These are phyloP conservation scores for Tinamus major DNA, from an alignment of 2,797 vertebrate genomes.

Conservation along the genomic window DNA sequence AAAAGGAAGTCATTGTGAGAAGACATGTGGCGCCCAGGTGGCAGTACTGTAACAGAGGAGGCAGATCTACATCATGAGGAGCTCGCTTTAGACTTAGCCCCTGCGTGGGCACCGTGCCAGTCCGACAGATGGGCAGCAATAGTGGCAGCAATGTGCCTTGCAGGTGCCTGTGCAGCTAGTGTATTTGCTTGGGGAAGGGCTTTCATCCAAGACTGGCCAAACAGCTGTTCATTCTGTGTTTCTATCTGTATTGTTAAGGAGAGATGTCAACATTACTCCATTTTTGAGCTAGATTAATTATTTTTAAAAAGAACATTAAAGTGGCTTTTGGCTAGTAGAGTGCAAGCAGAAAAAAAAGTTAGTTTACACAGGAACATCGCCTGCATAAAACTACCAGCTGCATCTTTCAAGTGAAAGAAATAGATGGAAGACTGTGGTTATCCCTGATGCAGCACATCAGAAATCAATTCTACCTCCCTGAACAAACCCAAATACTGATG, in stretches of 20 bases:
- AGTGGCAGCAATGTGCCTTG: conserved; percentile 48
- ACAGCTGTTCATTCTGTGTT: conserved; percentile 70
- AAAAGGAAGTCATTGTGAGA: not conserved
- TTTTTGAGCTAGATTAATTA: conserved; percentile 63
- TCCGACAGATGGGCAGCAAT: conserved; percentile 66
- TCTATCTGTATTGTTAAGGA: conserved; percentile 53
- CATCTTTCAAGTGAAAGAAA: not conserved
- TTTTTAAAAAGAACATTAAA: conserved; percentile 17
- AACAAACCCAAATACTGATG: not conserved
- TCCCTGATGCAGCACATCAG: not conserved
- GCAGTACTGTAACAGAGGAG: conserved; percentile 42
- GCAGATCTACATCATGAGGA: not conserved
- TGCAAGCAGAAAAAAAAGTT: not conserved
- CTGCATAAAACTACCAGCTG: not conserved
- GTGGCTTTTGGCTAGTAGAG: not conserved
- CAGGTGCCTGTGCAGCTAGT: conserved; percentile 41
- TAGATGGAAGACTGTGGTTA: not conserved
- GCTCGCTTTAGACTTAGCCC: not conserved
- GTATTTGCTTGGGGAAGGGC: conserved; percentile 55
- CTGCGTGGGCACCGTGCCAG: conserved; percentile 62
- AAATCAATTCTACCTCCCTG: not conserved
- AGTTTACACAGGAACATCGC: not conserved
- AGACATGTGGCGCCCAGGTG: conserved; percentile 29
- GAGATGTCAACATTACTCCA: conserved; percentile 50
- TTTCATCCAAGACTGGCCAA: conserved; percentile 54